Conservation (phyloP, 2,888 invertebrate genomes). For the Gerris lacustris region DNA sequence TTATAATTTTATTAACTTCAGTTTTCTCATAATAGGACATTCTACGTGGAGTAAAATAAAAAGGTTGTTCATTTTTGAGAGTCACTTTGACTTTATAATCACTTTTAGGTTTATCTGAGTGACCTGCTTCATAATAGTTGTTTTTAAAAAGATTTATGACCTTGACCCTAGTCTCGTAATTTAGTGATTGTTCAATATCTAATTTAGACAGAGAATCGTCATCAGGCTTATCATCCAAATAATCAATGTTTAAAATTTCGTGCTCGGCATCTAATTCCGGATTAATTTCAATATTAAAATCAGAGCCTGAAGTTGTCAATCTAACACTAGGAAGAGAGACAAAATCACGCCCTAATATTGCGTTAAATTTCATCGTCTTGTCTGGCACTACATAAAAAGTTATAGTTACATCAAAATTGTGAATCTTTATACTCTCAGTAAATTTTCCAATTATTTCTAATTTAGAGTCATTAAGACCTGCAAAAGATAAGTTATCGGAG, state of each 20-base stretch:
- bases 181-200: neutral
- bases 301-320: neutral
- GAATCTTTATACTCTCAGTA: neutral
- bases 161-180: neutral
- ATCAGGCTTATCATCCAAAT: neutral
- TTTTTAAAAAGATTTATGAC: neutral
- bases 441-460: neutral
- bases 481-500: neutral
- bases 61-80: neutral
- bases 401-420: neutral
- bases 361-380: neutral
- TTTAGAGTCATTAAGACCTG: neutral
- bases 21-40: slow-evolving; percentile 10
- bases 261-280: neutral
- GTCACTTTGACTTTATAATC: slow-evolving; percentile 14
- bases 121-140: neutral
- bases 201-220: neutral
- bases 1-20: slow-evolving; percentile 8
- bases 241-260: neutral
- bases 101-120: neutral
- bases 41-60: slow-evolving; percentile 13
- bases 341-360: neutral
- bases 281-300: neutral
- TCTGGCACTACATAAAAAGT: neutral
- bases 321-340: neutral